Conservation (phyloP, 2,888 invertebrate species). For the Tipula confusa region DNA sequence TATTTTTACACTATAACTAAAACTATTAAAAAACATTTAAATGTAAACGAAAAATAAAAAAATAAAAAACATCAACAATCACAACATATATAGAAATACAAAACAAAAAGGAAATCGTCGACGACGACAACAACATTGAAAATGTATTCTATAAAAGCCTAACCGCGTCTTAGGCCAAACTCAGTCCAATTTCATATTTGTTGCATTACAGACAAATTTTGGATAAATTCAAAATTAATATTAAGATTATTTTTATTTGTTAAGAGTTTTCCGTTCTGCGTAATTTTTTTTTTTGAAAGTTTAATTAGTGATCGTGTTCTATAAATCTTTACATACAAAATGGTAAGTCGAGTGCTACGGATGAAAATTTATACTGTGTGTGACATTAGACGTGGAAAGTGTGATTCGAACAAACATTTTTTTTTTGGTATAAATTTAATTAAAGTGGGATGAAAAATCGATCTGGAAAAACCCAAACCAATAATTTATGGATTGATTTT, state of each 20-base stretch:
- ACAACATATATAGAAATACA: neutral
- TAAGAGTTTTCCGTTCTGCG: neutral
- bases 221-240: neutral
- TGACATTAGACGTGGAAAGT: neutral
- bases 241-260: neutral
- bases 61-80: neutral
- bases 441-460: neutral
- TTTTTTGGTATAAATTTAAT: neutral
- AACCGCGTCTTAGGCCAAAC: slow-evolving; percentile 21
- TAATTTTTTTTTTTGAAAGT: too few relatives aligned
- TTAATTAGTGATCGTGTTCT: neutral
- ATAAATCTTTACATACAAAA: neutral
- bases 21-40: neutral
- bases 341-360: neutral
- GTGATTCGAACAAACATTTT: neutral
- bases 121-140: neutral
- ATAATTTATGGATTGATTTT: neutral
- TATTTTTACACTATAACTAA: neutral
- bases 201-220: slow-evolving; percentile 47
- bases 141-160: neutral
- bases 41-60: neutral
- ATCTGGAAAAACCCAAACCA: neutral
- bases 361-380: neutral
- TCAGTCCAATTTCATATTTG: slow-evolving; percentile 48
- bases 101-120: neutral